Evolutionary conservation across 2,113 vertebrate species (phyloP).

Genomic region (Microcebus lehilahytsara): DNA sequence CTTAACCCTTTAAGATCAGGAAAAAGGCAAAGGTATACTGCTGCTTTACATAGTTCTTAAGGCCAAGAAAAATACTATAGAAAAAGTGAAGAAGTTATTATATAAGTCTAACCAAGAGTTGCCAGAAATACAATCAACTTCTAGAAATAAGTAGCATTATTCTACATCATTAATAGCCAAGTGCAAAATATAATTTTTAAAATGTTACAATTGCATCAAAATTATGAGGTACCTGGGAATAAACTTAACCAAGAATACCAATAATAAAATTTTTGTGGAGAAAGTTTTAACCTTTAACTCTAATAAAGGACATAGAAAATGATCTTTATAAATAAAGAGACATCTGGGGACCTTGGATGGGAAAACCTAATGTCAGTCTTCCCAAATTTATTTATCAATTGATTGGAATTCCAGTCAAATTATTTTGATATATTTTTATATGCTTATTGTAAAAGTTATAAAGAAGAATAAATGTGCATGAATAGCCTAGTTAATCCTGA

Average conservation of each 20-base stretch:
- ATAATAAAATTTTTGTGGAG: neutral
- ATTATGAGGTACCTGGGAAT: neutral
- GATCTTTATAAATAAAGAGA: neutral
- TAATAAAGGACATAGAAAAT: neutral
- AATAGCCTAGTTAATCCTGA: neutral
- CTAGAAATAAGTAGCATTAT: neutral
- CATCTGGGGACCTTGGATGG: neutral
- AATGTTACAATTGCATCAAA: neutral
- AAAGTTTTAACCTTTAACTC: neutral
- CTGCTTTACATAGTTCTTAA: neutral
- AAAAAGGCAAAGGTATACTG: neutral
- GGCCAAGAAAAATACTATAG: neutral
- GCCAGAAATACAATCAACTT: neutral
- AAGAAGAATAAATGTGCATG: neutral
- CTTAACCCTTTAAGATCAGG: conserved; percentile 4
- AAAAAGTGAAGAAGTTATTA: neutral
- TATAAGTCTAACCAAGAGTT: neutral
- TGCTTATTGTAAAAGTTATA: neutral
- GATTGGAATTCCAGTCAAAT: neutral
- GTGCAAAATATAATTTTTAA: neutral
- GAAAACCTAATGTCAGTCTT: neutral
- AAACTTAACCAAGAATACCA: neutral
- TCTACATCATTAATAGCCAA: neutral
- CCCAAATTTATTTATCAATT: neutral
- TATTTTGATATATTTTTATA: neutral